A percentile compares a stretch with the other conserved stretches of the same genome.
Conservation (phyloP, 2,888 invertebrate genomes). For the Drosophila barbarae region DNA sequence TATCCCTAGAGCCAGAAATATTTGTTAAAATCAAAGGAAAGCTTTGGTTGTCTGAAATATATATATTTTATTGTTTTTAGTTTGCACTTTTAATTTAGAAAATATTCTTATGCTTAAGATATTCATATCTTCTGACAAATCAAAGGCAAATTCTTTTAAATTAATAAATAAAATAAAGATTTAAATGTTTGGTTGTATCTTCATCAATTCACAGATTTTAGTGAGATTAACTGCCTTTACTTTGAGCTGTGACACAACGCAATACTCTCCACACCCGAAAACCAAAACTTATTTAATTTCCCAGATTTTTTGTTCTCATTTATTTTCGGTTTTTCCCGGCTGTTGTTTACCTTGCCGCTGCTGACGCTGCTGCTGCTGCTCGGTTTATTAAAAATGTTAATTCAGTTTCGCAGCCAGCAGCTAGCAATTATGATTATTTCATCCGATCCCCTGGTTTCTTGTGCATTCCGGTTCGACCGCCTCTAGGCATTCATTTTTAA, state of each 20-base stretch:
- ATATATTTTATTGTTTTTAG: neutral
- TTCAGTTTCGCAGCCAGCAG: constrained; percentile 35
- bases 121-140: neutral
- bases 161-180: neutral
- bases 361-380: constrained; percentile 23
- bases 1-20: neutral
- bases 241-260: neutral
- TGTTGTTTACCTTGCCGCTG: constrained; percentile 20
- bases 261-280: neutral
- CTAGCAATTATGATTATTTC: constrained; percentile 59
- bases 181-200: neutral
- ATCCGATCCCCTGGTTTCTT: constrained; percentile 37
- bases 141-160: neutral
- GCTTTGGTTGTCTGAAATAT: neutral
- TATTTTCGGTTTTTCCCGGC: neutral
- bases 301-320: constrained; percentile 2
- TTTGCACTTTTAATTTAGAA: neutral
- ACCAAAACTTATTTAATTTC: constrained; percentile 12
- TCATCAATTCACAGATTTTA: neutral
- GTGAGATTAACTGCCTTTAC: neutral
- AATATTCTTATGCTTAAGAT: neutral
- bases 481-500: constrained; percentile 64
- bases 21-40: neutral
- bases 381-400: constrained; percentile 55
- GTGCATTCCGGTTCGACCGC: constrained; percentile 22